phyloP scores from a whole-genome alignment of 2,797 vertebrate species.

The Euphonia xanthogaster region DNA sequence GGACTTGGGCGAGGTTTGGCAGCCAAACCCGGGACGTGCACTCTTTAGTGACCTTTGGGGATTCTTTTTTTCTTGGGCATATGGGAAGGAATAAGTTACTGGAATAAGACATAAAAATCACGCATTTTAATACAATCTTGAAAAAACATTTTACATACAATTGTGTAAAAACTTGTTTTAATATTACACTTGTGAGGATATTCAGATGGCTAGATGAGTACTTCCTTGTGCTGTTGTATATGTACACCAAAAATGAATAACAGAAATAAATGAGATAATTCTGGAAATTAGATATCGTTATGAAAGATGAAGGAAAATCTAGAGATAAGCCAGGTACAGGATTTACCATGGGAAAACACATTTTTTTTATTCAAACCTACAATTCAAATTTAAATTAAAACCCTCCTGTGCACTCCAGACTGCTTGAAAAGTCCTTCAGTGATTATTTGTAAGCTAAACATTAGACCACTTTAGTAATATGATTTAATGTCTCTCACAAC shows the following conservation, averaged over 20 bases:
- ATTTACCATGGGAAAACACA: background rate
- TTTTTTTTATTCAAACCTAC: background rate
- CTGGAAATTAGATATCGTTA: background rate
- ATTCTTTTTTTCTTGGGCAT: background rate
- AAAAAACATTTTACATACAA: background rate
- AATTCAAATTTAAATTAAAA: background rate
- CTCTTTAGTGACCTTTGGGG: background rate
- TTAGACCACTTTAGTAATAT: background rate
- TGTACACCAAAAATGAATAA: background rate
- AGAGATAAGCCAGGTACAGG: background rate
- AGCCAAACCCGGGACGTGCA: background rate
- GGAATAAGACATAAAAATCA: background rate
- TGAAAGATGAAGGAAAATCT: background rate
- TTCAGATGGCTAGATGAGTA: background rate
- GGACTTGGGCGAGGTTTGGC: background rate
- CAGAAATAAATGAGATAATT: background rate
- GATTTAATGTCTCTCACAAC: background rate
- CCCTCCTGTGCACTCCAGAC: background rate
- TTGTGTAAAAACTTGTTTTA: background rate
- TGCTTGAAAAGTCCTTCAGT: background rate
- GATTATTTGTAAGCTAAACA: background rate
- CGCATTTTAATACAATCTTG: background rate
- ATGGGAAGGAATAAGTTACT: background rate
- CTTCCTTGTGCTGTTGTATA: background rate
- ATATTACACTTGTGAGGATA: background rate